A percentile compares a stretch with the other conserved stretches of the same genome.
Conservation (phyloP, 2,888 invertebrate genomes). For the Chorisops tibialis region DNA sequence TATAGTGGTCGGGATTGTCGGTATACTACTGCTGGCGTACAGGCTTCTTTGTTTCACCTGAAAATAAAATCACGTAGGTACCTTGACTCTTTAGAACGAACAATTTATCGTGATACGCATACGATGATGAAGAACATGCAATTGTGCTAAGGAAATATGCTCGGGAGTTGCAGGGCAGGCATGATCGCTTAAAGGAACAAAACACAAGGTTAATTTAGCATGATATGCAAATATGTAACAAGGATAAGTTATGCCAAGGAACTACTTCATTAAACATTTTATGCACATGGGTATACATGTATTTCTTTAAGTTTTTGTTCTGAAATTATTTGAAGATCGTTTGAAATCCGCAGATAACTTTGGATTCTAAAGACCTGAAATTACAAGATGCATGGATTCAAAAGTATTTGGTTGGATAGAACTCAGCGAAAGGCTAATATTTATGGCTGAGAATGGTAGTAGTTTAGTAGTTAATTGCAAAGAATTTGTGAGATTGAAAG, state of each 20-base stretch:
- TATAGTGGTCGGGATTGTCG: no score
- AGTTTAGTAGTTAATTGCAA: no score
- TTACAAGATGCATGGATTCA: no score
- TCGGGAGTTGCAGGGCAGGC: background rate
- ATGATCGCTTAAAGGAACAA: slow-evolving; percentile 9
- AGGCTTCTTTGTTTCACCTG: slow-evolving; percentile 21
- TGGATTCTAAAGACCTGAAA: no score
- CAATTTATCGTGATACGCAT: slow-evolving; percentile 28
- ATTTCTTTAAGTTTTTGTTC: no score
- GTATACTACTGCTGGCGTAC: background rate
- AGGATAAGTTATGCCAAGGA: slow-evolving; percentile 32
- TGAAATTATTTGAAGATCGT: no score
- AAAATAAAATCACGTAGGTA: slow-evolving; percentile 15
- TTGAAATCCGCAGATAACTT: no score
- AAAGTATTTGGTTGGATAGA: no score
- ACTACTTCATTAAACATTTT: slow-evolving; percentile 34
- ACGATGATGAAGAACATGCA: background rate
- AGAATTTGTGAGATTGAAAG: no score
- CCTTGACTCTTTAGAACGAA: slow-evolving; percentile 7
- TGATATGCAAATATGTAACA: slow-evolving; percentile 36
- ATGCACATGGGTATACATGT: no score
- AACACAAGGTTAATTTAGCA: slow-evolving; percentile 33
- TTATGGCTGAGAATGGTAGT: no score
- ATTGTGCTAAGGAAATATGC: background rate
- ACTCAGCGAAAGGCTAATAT: no score